Evolutionary conservation across 2,113 vertebrate genomes (phyloP).

Genomic region (Aldabrachelys gigantea): DNA sequence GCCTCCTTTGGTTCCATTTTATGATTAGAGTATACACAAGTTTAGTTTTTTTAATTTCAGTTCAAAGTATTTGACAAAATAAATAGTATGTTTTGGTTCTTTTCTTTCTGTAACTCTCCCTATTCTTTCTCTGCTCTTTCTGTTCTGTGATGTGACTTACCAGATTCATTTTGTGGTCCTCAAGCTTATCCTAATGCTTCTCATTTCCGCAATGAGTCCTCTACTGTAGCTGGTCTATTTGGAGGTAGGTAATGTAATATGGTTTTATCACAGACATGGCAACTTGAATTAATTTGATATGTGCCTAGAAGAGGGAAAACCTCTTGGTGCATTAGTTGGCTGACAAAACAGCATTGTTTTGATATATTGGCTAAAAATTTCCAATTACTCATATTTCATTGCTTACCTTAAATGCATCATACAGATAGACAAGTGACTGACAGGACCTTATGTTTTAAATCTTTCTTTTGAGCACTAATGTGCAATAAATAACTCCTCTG

Average conservation of each 20-base stretch:
- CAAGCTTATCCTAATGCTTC: conserved; percentile 86
- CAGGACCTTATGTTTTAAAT: neutral
- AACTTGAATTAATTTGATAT: neutral
- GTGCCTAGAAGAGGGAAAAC: neutral
- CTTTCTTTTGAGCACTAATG: neutral
- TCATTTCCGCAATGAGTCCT: conserved; percentile 85
- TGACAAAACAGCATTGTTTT: neutral
- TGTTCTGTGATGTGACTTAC: conserved; percentile 73
- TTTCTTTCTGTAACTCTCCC: conserved; percentile 69
- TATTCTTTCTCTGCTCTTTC: conserved; percentile 66
- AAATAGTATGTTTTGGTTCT: conserved; percentile 40
- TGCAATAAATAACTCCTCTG: conserved; percentile 62
- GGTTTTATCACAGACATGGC: neutral
- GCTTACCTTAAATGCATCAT: conserved; percentile 28
- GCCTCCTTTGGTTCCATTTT: conserved; percentile 39
- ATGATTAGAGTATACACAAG: conserved; percentile 5
- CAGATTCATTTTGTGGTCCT: conserved; percentile 90
- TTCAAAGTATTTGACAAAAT: conserved; percentile 24
- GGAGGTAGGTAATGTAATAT: conserved; percentile 81
- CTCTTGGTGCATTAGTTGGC: neutral
- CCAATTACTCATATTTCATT: neutral
- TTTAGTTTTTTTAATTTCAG: conserved; percentile 2
- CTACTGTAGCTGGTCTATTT: conserved; percentile 89
- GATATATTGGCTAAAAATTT: neutral
- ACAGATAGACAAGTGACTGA: neutral